A percentile compares a stretch with the other conserved stretches of the same genome.
Evolutionary conservation across 2,797 vertebrate genomes (phyloP).

Genomic region (Artibeus lituratus): DNA sequence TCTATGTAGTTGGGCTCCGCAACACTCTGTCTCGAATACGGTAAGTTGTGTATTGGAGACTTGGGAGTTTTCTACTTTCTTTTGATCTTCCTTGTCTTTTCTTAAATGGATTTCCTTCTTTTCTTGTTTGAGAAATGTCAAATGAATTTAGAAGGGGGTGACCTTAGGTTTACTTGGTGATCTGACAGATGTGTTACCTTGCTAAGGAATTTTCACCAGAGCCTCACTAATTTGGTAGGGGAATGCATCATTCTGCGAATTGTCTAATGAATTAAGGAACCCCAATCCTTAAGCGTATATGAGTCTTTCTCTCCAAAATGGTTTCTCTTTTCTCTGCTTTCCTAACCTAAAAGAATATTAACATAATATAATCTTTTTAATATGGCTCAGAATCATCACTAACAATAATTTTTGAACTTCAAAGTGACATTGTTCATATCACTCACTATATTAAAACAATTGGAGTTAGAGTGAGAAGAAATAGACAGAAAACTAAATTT

Average conservation of each 20-base stretch:
- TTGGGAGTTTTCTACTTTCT: not conserved
- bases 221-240: not conserved
- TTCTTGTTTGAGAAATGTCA: not conserved
- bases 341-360: not conserved
- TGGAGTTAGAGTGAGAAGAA: not conserved
- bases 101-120: not conserved
- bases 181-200: not conserved
- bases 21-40: slow-evolving; percentile 88
- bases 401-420: not conserved
- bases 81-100: not conserved
- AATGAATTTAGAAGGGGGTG: not conserved
- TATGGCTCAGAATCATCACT: not conserved
- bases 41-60: slow-evolving; percentile 70
- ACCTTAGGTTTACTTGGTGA: not conserved
- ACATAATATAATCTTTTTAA: not conserved
- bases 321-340: not conserved
- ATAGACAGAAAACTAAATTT: not conserved
- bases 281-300: not conserved
- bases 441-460: not conserved
- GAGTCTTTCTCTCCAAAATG: not conserved
- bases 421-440: not conserved
- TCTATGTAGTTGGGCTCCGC: slow-evolving; percentile 93
- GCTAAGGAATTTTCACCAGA: not conserved
- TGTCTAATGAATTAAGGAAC: not conserved
- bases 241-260: not conserved